These are phyloP conservation scores for Dipus sagitta DNA, from an alignment of 2,797 vertebrate genomes.

Conservation along the genomic window DNA sequence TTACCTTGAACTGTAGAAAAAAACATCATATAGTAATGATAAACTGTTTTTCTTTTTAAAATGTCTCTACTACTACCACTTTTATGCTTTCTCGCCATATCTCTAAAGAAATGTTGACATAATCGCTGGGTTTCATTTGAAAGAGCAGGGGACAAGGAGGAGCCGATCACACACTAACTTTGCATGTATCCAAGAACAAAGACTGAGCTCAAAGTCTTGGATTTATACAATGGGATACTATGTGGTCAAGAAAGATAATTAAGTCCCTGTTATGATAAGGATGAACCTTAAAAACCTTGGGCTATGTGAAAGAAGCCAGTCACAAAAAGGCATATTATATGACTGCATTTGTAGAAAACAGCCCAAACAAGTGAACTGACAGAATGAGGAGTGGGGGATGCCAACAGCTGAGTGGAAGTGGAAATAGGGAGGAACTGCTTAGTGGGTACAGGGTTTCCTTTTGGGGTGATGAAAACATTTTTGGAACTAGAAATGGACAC, in stretches of 20 bases:
- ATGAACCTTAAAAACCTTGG: not conserved
- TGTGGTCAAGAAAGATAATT: not conserved
- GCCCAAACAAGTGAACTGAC: not conserved
- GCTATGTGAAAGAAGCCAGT: not conserved
- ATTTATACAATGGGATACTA: not conserved
- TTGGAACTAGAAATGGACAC: not conserved
- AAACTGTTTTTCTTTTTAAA: not conserved
- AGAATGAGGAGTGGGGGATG: not conserved
- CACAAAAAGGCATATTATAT: not conserved
- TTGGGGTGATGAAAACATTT: not conserved
- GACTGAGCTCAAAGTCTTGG: not conserved
- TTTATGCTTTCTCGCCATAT: not conserved
- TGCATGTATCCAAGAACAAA: not conserved
- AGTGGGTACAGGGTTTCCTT: not conserved
- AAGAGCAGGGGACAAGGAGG: not conserved
- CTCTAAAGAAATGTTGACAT: not conserved
- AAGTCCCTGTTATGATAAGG: not conserved
- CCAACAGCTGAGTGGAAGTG: too few species aligned
- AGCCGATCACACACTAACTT: not conserved
- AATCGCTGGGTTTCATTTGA: not conserved
- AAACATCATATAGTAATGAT: not conserved
- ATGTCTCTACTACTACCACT: not conserved
- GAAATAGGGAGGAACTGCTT: rapidly evolving
- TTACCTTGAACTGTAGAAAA: not conserved
- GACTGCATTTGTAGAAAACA: rapidly evolving